A percentile compares a stretch with the other conserved stretches of the same genome.
Evolutionary conservation across 2,888 invertebrate species (phyloP).

Genomic region (Polymixis flavicincta): DNA sequence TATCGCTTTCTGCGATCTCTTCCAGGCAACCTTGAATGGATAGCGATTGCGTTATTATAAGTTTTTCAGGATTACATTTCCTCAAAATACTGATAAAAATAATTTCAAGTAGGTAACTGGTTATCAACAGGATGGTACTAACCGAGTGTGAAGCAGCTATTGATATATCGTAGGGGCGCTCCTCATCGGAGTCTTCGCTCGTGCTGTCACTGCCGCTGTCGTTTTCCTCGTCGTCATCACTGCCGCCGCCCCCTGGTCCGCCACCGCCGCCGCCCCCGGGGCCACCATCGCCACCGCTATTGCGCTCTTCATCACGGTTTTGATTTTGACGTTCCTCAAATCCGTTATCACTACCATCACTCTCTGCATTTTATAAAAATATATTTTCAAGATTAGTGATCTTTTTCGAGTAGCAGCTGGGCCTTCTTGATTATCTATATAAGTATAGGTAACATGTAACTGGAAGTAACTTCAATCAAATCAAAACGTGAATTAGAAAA

Average conservation of each 20-base stretch:
- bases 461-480: neutral
- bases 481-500: constrained; percentile 6
- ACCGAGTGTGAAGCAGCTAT: constrained; percentile 86
- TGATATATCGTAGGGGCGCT: constrained; percentile 80
- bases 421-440: no score
- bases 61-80: neutral
- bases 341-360: constrained; percentile 45
- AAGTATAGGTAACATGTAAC: no score
- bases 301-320: constrained; percentile 23
- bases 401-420: neutral
- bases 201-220: constrained; percentile 36
- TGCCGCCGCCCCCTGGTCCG: neutral
- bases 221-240: constrained; percentile 29
- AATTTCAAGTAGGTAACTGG: neutral
- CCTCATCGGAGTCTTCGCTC: constrained; percentile 70
- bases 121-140: constrained; percentile 48
- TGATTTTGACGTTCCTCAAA: constrained; percentile 29
- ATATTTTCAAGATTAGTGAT: neutral
- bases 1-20: no score
- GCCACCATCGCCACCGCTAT: constrained; percentile 20
- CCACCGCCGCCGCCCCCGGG: neutral
- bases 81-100: neutral
- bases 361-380: constrained; percentile 39
- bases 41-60: no score
- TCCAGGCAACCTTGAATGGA: no score